Base-by-base conservation (phyloP, 2,797 vertebrate species). In the Choloepus didactylus region DNA sequence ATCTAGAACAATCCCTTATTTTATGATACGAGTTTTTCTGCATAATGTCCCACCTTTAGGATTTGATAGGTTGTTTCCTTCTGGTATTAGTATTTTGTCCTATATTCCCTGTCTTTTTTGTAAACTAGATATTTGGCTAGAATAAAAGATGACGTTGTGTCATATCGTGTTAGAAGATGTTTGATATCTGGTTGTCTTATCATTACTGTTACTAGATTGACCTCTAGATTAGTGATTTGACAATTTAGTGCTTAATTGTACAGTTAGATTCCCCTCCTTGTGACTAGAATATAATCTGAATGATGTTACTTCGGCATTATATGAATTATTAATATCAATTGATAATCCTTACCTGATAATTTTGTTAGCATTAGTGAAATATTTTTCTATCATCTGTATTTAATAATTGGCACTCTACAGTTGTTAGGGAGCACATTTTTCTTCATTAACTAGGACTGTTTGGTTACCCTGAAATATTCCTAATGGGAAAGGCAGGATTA, bases 311-410 rank as follows among this genome's bases (percentile, higher is more conserved):
- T 87, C 75, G 85, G 19, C n/a, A 64, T 91, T 75, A 29, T 54
- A 44, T 87, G 51, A 92, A 64, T 92, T 91, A n/a, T 21, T 91
- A 16, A 46, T 83, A 51, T 72, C 72, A 87, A 23, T 59, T 85
- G 19, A 54, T 92, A 92, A 77, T 67, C 54, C 27, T 81, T 89
- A 72, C 6, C 75, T 87, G 76, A 54, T 88, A 89, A 73, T 76
- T 91, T 90, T 95, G 67, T 73, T 89, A 76, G 31, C 69, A 46
- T 87, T 93, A 91, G 81, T 93, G 21, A 88, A 88, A 59, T 66
- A 41, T n/a, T 85, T 84, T 92, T 84, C 35, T 90, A 51, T 79
- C 18, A 79, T 86, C 16, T 82, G 0, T 9, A 56, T 49, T 54
- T 94, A 67, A 6, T 64, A 70, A 89, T 93, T 70, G 41, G 35